Base-by-base conservation (phyloP, 1,140 invertebrate species). In the Oppia nitens region DNA sequence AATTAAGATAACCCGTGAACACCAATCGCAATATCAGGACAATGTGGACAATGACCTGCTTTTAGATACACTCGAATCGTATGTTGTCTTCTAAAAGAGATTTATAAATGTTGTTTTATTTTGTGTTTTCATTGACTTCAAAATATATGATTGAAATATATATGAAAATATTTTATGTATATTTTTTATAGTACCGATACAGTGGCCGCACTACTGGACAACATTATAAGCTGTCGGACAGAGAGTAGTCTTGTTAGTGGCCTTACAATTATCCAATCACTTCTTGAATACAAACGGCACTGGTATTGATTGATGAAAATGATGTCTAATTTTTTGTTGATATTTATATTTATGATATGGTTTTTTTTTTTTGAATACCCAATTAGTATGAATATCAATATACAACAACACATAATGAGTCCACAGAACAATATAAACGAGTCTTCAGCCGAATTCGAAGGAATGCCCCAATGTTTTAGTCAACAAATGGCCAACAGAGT, bases 1-100 rank as follows among this genome's bases (percentile, higher is more conserved):
- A 68, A 78, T 87, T 64, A 75, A 77, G 62, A 77, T 78, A 63
- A 78, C 79, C 47, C 73, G 84, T 66, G 81, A 85, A 59, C 70
- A 71, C 50, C 66, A 71, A 57, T 67, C 69, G 63, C 78, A 77
- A 68, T 55, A 70, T 45, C 77, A 78, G 66, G 80, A 83, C 67
- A 75, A 75, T 47, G 69, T 69, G 47, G 75, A 79, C 66, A 74
- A 75, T 56, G 79, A 84, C 74, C 79, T 80, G 32, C 76, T 86
- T 60, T 73, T 85, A 57, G 73, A 76, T 64, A 77, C 78, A 57
- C 71, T 86, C 64, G 82, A 85, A 76, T 79, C 79, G 83, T 85
- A 75, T 78, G 79, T 78, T 60, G 32, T 40, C 17, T 40, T 40
- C 17, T 9, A 40, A 40, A 40, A 40, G 17, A 6, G 17, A 40